Base-by-base conservation (phyloP, 2,888 invertebrate genomes). In the Bombylius discolor region DNA sequence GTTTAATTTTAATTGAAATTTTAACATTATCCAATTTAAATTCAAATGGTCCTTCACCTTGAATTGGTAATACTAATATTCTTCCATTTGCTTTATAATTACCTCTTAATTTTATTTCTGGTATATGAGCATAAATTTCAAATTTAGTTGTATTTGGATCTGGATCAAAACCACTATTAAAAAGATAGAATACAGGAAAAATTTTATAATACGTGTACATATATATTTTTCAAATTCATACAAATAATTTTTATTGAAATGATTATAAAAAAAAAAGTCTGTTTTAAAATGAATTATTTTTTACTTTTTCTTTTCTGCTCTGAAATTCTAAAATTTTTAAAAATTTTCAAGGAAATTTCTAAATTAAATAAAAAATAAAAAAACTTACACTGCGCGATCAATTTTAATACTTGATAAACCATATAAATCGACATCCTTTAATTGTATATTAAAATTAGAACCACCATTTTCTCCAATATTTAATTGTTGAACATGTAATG, bases 81-180 rank as follows among this genome's bases (percentile, higher is more conserved):
- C 63, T 64, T 39, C 70, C 70, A 44, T 62, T 60, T 9, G 66
- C 64, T 5, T 54, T 64, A 58, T 70, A 70, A 13, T 47, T 45
- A 7, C 63, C 62, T 9, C 47, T 32, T 6, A 63, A 31, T n/a
- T 39, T 36, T 36, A 61, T 48, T 36, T 47, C 47, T n/a, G 58
- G 60, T 42, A 55, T 23, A 5, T 61, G 61, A 44, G 70, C 71
- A 53, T 72, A 68, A 60, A 73, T 62, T 61, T 73, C 73, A 44
- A 68, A 73, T 64, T 73, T 73, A 51, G 68, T 71, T 23, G 65
- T 68, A 3, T 62, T 56, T 0, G 72, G 69, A 66, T 72, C 68
- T 1, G 60, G 32, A 3, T 60, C 65, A 57, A 73, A 73, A 31
- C 72, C 72, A 52, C 72, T 72, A 56, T 1, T 60, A 61, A 13